Base-by-base conservation (phyloP, 1,140 invertebrate genomes). In the Zaprionus gabonicus region DNA sequence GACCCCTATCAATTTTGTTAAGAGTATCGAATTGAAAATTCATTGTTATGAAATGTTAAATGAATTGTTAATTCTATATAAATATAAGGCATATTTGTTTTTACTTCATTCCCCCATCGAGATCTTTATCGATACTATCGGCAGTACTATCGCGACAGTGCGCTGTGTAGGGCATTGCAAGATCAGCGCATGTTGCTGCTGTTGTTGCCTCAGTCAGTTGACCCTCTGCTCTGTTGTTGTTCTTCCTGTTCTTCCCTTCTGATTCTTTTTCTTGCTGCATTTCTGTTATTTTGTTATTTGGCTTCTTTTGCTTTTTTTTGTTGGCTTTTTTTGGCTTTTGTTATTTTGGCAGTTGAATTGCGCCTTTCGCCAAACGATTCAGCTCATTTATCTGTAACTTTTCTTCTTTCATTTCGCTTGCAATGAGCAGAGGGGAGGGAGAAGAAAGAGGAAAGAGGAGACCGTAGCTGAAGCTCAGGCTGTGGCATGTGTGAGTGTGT, bases 271-370 rank as follows among this genome's bases (percentile, higher is more conserved):
- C 46, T 49, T 23, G n/a, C n/a, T 27, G 27, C 17, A 49, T 27
- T 25, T 28, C n/a, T 56, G 58, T 46, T 59, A 20, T 28, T 58
- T 58, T 25, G 3, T 34, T 34, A 34, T 58, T 57, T 36, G 57
- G 51, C 57, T 34, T 15, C 55, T 38, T 49, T 58, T 58, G 12
- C 25, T 44, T 66, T 53, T 53, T 15, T 64, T 44, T 41, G 28
- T 57, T 63, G 56, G 15, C 28, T 41, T 53, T 46, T 23, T 62
- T 62, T 44, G 60, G 55, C 53, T 77, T 77, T 80, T 82, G 63
- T 87, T 86, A 77, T 86, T 87, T 88, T 88, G 78, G 84, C 81
- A 88, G 84, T 88, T 90, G 85, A 88, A 88, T 90, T 88, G 85
- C 75, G 85, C 84, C 85, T 88, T 88, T 88, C 85, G 84, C 84